Percentiles rank a stretch among this genome's conserved stretches.
Evolutionary conservation across 2,888 invertebrate species (phyloP).

Genomic region (Rhogogaster chlorosoma): DNA sequence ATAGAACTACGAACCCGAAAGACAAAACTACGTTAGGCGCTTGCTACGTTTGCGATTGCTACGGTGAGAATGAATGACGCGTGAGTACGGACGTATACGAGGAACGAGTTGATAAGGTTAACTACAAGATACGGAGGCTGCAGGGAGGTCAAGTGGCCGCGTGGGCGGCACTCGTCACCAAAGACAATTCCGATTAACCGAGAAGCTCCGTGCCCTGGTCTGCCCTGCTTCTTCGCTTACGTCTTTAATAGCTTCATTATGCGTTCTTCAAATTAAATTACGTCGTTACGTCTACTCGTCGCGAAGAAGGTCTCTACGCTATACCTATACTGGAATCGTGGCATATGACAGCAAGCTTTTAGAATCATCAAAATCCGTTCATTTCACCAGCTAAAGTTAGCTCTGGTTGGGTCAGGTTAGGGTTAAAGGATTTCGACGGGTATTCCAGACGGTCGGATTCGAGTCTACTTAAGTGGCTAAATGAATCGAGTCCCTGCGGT

Average conservation of each 20-base stretch:
- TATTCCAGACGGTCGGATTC: slow-evolving; percentile 36
- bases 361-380: not conserved
- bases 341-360: not conserved
- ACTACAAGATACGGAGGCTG: slow-evolving; percentile 75
- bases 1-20: not conserved
- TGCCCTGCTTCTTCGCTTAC: slow-evolving; percentile 40
- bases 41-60: slow-evolving; percentile 6
- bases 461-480: slow-evolving; percentile 45
- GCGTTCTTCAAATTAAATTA: slow-evolving; percentile 43
- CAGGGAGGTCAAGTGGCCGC: slow-evolving; percentile 76
- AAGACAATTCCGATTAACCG: slow-evolving; percentile 53
- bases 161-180: slow-evolving; percentile 75
- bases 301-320: not conserved
- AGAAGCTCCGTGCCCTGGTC: slow-evolving; percentile 33
- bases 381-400: not conserved
- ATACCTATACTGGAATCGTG: not conserved
- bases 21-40: slow-evolving; percentile 22
- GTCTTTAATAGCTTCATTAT: slow-evolving; percentile 51
- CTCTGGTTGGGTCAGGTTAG: slow-evolving; percentile 25
- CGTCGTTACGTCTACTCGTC: slow-evolving; percentile 23
- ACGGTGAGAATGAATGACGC: slow-evolving; percentile 29
- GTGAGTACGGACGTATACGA: slow-evolving; percentile 12
- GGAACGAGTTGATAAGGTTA: slow-evolving; percentile 77
- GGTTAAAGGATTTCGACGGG: slow-evolving; percentile 27
- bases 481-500: slow-evolving; percentile 49